Evolutionary conservation across 1,140 invertebrate species (phyloP), one percentile per base, ranked within the genome.

Genomic region (Sitobion miscanthi): DNA sequence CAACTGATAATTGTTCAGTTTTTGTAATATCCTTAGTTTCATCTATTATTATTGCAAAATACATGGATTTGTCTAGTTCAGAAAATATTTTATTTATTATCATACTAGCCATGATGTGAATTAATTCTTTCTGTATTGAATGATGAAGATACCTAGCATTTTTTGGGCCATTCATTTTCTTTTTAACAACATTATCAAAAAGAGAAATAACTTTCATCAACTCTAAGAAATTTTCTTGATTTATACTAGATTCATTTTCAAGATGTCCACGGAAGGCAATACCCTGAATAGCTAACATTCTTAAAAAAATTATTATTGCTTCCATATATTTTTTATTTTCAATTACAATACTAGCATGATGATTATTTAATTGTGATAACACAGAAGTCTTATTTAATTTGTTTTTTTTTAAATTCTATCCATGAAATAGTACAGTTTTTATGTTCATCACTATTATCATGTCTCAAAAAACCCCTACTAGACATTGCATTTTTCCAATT

Each of bases 301-400:
- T 38, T 77, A 91, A 21, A 77, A 25, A 30, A 21, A 62, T 77
- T 77, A 45, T 69, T 45, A 91, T 45, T 91, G 35, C 62, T 91
- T 62, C 14, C 5, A 91, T 91, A 45, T 91, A 91, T 62, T 77
- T 54, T 42, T 77, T 91, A 91, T 91, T 91, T 91, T 91, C 90
- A 45, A 23, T 91, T 20, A 91, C 25, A 35, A 91, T 35, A 82
- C n/a, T n/a, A 20, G 62, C n/a, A 91, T 91, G 90, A 91, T 30
- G n/a, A 38, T 69, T 30, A 69, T 62, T 91, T 30, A 91, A 38
- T 30, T 77, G 35, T 38, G 57, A 91, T 42, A 91, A 62, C 20
- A 91, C 54, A 42, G 38, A 91, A 69, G 54, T 91, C 3, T 62
- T 91, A 38, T 91, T 42, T 57, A 35, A 25, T 57, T 91, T 62